A percentile compares a stretch with the other conserved stretches of the same genome.
Conservation (phyloP, 2,888 invertebrate species). For the Palloptera scutellata region DNA sequence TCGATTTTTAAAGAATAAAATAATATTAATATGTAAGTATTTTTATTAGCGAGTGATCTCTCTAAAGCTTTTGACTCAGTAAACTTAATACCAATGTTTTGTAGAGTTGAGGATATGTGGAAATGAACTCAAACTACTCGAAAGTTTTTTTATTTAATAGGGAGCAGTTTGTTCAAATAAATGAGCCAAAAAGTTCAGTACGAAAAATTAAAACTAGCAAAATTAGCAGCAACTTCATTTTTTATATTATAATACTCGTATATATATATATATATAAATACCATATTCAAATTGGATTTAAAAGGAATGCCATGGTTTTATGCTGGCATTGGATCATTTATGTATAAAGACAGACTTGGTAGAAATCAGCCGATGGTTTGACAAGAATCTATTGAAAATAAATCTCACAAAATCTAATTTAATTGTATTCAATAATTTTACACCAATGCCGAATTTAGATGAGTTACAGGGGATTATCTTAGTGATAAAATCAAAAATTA, state of each 20-base stretch:
- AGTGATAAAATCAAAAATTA: too few species aligned
- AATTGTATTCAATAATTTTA: too few species aligned
- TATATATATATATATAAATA: conserved; percentile 7
- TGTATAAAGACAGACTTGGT: neutral
- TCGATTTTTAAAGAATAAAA: too few species aligned
- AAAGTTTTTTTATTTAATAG: conserved; percentile 8
- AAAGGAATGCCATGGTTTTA: conserved; percentile 14
- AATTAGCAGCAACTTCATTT: conserved; percentile 8
- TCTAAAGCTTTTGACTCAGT: neutral
- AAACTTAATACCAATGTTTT: conserved; percentile 5
- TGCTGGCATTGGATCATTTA: conserved; percentile 8
- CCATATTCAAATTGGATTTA: conserved; percentile 1
- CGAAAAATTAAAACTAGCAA: conserved; percentile 15
- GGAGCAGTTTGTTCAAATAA: neutral
- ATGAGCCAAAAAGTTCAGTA: neutral
- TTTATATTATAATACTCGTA: too few species aligned
- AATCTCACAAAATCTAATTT: too few species aligned
- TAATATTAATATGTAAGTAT: too few species aligned
- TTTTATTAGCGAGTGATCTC: too few species aligned
- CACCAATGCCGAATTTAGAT: too few species aligned
- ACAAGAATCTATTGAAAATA: too few species aligned
- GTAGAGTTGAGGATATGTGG: conserved; percentile 1
- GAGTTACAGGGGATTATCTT: too few species aligned
- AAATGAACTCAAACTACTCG: conserved; percentile 4
- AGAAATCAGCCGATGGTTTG: too few species aligned